Evolutionary conservation across 2,113 vertebrate genomes (phyloP).

Genomic region (Pterocles gutturalis): DNA sequence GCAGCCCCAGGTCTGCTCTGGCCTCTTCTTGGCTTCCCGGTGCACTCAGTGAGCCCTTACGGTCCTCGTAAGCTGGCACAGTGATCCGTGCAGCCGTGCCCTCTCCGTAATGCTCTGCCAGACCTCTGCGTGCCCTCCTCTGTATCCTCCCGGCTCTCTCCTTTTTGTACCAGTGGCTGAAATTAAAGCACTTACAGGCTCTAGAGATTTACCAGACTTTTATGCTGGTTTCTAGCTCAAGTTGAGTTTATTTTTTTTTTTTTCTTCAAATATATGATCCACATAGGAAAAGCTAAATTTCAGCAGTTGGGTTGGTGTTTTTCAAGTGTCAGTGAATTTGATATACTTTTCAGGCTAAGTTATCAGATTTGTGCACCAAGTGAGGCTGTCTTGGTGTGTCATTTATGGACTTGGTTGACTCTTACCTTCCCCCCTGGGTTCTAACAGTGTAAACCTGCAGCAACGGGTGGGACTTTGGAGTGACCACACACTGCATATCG

Average conservation of each 20-base stretch:
- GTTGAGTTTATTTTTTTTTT: neutral
- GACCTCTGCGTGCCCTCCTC: rapidly evolving
- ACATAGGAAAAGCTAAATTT: neutral
- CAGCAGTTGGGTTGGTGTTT: neutral
- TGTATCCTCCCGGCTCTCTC: rapidly evolving
- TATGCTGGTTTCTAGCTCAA: neutral
- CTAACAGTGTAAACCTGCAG: neutral
- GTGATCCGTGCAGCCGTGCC: neutral
- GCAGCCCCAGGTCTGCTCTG: neutral
- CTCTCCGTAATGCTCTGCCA: neutral
- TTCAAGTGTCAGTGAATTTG: neutral
- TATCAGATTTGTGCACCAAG: neutral
- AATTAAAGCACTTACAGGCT: neutral
- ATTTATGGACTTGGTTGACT: neutral
- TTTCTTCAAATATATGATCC: neutral
- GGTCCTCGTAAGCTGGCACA: too few species aligned
- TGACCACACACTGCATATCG: neutral
- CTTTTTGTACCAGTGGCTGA: neutral
- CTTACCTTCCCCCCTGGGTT: neutral
- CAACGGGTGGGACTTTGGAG: neutral
- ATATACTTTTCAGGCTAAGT: neutral
- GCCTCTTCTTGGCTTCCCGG: neutral
- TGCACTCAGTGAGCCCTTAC: rapidly evolving
- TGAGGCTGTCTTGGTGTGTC: neutral
- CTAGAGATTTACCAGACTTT: neutral